Evolutionary conservation across 23 tunicate genomes (phyloP).

Genomic region (Botrylloides violaceus): DNA sequence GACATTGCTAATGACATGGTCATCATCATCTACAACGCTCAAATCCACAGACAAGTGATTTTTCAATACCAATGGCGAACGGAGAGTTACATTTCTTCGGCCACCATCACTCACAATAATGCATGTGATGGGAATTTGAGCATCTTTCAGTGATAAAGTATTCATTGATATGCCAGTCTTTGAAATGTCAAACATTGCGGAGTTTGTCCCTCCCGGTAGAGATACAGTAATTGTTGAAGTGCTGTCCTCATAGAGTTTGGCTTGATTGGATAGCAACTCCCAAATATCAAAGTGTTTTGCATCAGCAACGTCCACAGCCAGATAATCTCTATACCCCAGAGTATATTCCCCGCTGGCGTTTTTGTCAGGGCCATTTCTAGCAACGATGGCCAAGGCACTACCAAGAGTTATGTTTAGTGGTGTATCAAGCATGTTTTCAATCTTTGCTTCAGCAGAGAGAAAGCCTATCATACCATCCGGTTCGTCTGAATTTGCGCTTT

Average conservation of each 20-base stretch:
- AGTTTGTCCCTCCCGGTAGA: constrained; percentile 9
- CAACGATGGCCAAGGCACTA: not conserved
- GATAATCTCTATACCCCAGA: not conserved
- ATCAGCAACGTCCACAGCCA: constrained; percentile 8
- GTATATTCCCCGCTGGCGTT: constrained; percentile 1
- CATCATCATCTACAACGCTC: constrained; percentile 8
- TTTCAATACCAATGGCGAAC: constrained; percentile 41
- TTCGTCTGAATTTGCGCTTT: not conserved
- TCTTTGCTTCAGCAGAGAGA: constrained; percentile 15
- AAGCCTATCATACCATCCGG: not conserved
- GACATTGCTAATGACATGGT: not conserved
- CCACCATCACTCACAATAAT: constrained; percentile 51
- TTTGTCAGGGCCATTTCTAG: constrained; percentile 1
- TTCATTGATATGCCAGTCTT: constrained; percentile 41
- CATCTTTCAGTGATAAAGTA: not conserved
- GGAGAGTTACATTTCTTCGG: constrained; percentile 36
- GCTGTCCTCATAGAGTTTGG: not conserved
- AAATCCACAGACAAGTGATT: constrained; percentile 31
- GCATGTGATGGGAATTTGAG: constrained; percentile 14
- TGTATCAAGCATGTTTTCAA: constrained; percentile 11
- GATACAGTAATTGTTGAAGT: not conserved
- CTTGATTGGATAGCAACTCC: constrained; percentile 23
- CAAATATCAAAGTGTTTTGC: constrained; percentile 7
- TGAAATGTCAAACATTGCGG: constrained; percentile 30
- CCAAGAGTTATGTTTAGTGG: constrained; percentile 9